phyloP scores from a whole-genome alignment of 2,888 invertebrate species.

The Latrodectus hesperus region DNA sequence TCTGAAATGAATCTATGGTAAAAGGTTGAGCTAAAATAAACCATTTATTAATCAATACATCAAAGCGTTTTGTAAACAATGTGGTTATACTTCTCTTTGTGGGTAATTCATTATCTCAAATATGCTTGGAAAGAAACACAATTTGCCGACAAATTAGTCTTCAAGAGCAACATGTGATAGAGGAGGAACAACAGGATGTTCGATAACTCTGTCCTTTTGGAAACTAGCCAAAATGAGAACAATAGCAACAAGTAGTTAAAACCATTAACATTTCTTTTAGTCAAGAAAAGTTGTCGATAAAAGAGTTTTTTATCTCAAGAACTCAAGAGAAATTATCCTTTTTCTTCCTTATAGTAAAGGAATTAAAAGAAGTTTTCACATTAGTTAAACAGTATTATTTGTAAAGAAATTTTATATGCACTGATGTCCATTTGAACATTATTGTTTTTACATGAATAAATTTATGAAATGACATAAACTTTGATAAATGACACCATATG shows the following conservation, averaged over 20 bases:
- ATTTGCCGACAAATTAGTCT: not conserved
- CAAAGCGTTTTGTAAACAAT: not conserved
- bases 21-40: too few relatives aligned
- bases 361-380: not conserved
- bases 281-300: not conserved
- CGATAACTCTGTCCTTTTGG: slow-evolving; percentile 21
- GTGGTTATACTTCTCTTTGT: too few relatives aligned
- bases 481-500: too few relatives aligned
- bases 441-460: not conserved
- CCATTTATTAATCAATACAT: too few relatives aligned
- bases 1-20: too few relatives aligned
- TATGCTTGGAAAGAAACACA: not conserved
- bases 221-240: slow-evolving; percentile 21
- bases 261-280: slow-evolving; percentile 47
- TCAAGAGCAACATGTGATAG: not conserved
- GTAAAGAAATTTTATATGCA: not conserved
- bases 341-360: not conserved
- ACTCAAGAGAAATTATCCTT: not conserved
- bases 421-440: not conserved
- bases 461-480: too few relatives aligned
- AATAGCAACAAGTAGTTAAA: slow-evolving; percentile 38
- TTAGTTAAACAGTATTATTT: not conserved
- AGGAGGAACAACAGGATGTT: not conserved
- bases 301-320: not conserved
- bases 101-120: too few relatives aligned